These are phyloP conservation scores for Amia ocellicauda DNA, from an alignment of 2,113 vertebrate genomes.

Conservation along the genomic window DNA sequence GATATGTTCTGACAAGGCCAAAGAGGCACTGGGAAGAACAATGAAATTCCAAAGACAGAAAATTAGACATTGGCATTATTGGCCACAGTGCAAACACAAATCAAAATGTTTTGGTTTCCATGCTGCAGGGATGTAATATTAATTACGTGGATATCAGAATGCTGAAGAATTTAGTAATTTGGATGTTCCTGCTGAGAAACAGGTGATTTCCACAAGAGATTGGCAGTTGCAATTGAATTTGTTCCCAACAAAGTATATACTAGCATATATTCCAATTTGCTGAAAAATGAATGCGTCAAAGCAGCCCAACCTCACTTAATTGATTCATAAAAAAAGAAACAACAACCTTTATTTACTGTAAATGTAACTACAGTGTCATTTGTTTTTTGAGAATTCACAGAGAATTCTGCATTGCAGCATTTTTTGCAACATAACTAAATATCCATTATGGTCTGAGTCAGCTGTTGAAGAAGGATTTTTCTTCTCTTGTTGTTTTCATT, in stretches of 20 bases:
- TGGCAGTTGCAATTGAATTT: background rate
- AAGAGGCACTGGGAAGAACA: constrained; percentile 69
- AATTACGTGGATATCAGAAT: constrained; percentile 11
- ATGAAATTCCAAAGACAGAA: constrained; percentile 75
- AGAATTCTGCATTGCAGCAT: background rate
- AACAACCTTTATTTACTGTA: background rate
- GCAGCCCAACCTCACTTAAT: background rate
- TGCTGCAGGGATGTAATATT: constrained; percentile 55
- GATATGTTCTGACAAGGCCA: constrained; percentile 77
- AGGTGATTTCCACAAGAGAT: background rate
- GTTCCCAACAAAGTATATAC: background rate
- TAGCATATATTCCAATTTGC: background rate
- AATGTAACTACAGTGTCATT: background rate
- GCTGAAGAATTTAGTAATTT: background rate
- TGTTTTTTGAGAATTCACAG: background rate
- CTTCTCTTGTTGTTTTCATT: background rate
- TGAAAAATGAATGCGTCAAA: background rate
- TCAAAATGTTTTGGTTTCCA: constrained; percentile 55
- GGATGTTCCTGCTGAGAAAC: background rate
- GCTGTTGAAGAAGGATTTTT: background rate
- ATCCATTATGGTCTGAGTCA: constrained; percentile 2
- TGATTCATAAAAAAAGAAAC: background rate
- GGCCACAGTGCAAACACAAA: constrained; percentile 58
- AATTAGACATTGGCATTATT: constrained; percentile 77
- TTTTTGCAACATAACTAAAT: constrained; percentile 1